These are phyloP conservation scores for Dasyurus viverrinus DNA, from an alignment of 2,113 vertebrate genomes.

Conservation along the genomic window DNA sequence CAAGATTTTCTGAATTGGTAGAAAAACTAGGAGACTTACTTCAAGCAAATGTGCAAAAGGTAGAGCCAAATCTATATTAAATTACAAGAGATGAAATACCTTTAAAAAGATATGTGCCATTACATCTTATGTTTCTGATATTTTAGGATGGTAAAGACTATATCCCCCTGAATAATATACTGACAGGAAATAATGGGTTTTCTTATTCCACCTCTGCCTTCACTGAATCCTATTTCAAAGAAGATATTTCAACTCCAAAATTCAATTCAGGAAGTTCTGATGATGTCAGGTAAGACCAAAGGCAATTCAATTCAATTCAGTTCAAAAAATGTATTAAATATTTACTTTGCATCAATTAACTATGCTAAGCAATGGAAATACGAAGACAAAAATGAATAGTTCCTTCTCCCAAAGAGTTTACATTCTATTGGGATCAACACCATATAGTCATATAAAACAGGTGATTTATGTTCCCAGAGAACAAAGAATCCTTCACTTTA, in stretches of 20 bases:
- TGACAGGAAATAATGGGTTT: slow-evolving; percentile 76
- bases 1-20: slow-evolving; percentile 91
- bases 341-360: not conserved
- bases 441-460: not conserved
- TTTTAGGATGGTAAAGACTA: slow-evolving; percentile 91
- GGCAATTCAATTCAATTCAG: not conserved
- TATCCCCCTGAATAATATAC: slow-evolving; percentile 85
- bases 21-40: slow-evolving; percentile 92
- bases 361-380: not conserved
- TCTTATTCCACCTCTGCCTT: slow-evolving; percentile 61
- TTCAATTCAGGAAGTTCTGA: slow-evolving; percentile 78
- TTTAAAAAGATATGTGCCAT: not conserved
- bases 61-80: slow-evolving; percentile 60
- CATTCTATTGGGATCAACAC: not conserved
- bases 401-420: not conserved
- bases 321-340: not conserved
- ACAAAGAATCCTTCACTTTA: not conserved
- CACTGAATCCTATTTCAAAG: slow-evolving; percentile 67
- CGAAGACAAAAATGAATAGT: not conserved
- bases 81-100: not conserved
- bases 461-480: not conserved
- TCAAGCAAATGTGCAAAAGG: slow-evolving; percentile 92
- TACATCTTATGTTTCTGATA: not conserved
- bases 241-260: slow-evolving; percentile 67
- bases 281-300: slow-evolving; percentile 81